Base-by-base conservation (phyloP, 1,140 invertebrate species). In the Ceratosolen fusciceps region DNA sequence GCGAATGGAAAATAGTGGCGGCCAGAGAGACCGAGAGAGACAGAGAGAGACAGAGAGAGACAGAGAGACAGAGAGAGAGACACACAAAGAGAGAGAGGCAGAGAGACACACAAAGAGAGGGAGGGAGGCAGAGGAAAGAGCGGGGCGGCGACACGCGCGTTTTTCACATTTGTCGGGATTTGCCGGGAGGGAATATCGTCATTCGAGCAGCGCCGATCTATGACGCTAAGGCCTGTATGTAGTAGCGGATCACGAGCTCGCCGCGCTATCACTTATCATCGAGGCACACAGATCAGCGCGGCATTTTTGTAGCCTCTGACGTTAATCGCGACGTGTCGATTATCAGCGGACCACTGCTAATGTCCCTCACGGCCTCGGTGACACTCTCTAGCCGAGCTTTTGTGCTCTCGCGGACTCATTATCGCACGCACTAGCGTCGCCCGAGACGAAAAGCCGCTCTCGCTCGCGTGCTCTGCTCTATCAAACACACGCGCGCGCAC, bases 291-390 rank as follows among this genome's bases (percentile, higher is more conserved):
- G 21, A 70, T n/a, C 26, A 3, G 21, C 29, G 49, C 31, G 21
- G 52, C 31, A 72, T 72, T 72, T 72, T 56, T 47, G 56, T 49
- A 72, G 49, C 1, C n/a, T 49, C 21, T 72, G 70, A 72, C 49
- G 70, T 72, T 26, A 16, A 72, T 29, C 21, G 43, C 21, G 2
- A 29, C 31, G 49, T n/a, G 3, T 31, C 49, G 52, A 49, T n/a
- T 3, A 49, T 70, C 56, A 31, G 4, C 21, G 5, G 12, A 43
- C 5, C 39, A n/a, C n/a, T n/a, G n/a, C n/a, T n/a, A n/a, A n/a
- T n/a, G n/a, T n/a, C n/a, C n/a, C n/a, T n/a, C n/a, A n/a, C n/a
- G n/a, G n/a, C n/a, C n/a, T n/a, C n/a, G n/a, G n/a, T n/a, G n/a
- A n/a, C n/a, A n/a, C n/a, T n/a, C n/a, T n/a, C n/a, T n/a, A n/a